phyloP scores from a whole-genome alignment of 2,113 vertebrate species.

The Platichthys stellatus region DNA sequence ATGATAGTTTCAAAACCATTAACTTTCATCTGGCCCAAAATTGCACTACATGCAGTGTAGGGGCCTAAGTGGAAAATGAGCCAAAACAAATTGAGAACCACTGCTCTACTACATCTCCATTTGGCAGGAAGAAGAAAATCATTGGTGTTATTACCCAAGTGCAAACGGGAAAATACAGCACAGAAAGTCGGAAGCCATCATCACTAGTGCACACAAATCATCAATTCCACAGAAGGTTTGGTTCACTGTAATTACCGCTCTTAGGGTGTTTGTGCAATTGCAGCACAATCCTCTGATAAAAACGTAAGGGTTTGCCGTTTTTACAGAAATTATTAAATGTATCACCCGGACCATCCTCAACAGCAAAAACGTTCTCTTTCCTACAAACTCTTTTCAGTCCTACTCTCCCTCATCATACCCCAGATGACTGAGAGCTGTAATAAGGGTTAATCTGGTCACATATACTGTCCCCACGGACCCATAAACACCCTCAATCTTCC shows the following conservation, averaged over 20 bases:
- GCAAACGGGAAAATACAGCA: not conserved
- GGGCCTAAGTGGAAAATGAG: too few species aligned
- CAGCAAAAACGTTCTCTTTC: conserved; percentile 6
- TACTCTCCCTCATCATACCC: not conserved
- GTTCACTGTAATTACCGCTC: not conserved
- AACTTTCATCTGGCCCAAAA: too few species aligned
- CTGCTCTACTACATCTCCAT: not conserved
- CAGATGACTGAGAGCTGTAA: conserved; percentile 21
- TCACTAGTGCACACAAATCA: not conserved
- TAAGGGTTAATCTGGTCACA: conserved; percentile 20
- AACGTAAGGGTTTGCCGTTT: not conserved
- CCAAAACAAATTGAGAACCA: not conserved
- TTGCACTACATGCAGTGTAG: too few species aligned
- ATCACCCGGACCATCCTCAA: conserved; percentile 6
- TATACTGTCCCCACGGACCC: conserved; percentile 6
- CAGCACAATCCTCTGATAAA: not conserved
- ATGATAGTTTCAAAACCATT: too few species aligned
- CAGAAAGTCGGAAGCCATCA: not conserved
- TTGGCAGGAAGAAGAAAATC: too few species aligned
- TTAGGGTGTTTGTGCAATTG: not conserved
- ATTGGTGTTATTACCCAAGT: too few species aligned
- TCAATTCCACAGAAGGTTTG: not conserved
- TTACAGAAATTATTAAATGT: conserved; percentile 22
- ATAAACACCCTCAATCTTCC: conserved; percentile 9
- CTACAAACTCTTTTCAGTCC: not conserved